Evolutionary conservation across 2,888 invertebrate genomes (phyloP).

Genomic region (Aplocera efformata): DNA sequence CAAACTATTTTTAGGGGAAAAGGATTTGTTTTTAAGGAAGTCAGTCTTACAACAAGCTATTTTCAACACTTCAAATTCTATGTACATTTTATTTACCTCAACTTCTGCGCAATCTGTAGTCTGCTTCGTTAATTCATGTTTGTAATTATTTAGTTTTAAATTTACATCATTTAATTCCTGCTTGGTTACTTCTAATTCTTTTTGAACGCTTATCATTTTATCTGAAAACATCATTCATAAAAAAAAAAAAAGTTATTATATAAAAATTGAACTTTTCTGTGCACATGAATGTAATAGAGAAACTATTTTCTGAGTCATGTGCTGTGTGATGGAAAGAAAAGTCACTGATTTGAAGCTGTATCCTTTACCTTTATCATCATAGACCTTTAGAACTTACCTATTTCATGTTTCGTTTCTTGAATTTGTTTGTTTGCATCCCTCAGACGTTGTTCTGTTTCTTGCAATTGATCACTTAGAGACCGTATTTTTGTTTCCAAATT

Average conservation of each 20-base stretch:
- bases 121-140: constrained; percentile 39
- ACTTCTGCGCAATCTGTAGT: constrained; percentile 44
- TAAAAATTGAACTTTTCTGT: no score
- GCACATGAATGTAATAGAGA: no score
- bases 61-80: no score
- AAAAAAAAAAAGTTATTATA: no score
- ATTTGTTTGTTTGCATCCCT: constrained; percentile 39
- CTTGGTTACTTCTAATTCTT: constrained; percentile 42
- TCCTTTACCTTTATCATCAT: no score
- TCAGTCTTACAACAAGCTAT: no score
- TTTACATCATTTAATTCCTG: constrained; percentile 40
- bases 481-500: constrained; percentile 45
- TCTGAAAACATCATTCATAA: no score
- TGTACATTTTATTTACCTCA: constrained; percentile 37
- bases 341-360: no score
- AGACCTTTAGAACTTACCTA: constrained; percentile 33
- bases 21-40: no score
- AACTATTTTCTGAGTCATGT: no score
- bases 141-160: constrained; percentile 45
- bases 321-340: no score
- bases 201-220: constrained; percentile 24
- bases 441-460: constrained; percentile 45
- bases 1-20: no score
- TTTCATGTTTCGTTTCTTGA: constrained; percentile 36
- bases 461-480: constrained; percentile 40